Evolutionary conservation across 2,888 invertebrate species (phyloP).

Genomic region (Drosophila peninsularis): DNA sequence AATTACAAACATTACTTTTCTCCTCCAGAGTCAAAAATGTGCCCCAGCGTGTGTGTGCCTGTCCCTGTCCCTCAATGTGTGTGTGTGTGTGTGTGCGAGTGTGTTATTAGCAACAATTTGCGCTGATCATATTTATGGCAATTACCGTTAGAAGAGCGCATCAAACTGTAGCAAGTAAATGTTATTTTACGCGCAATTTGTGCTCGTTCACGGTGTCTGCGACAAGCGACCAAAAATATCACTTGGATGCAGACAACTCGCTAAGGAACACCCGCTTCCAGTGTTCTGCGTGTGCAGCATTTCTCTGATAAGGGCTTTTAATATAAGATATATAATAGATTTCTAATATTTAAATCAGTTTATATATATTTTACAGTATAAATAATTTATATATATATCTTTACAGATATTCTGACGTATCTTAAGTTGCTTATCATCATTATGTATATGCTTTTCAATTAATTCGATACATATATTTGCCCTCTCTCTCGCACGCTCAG

Average conservation of each 20-base stretch:
- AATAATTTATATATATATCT: too few species aligned
- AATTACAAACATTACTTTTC: constrained; percentile 68
- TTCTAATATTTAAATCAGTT: too few species aligned
- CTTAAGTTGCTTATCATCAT: background rate
- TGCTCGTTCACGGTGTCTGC: constrained; percentile 11
- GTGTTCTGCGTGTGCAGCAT: background rate
- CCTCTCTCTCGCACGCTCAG: constrained; percentile 43
- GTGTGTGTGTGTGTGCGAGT: constrained; percentile 20
- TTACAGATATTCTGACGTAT: too few species aligned
- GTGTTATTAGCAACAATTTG: constrained; percentile 79
- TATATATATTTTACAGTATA: too few species aligned
- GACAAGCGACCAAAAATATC: constrained; percentile 4
- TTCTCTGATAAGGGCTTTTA: too few species aligned
- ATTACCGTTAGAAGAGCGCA: constrained; percentile 71
- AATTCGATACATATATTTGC: background rate
- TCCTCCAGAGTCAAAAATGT: constrained; percentile 34
- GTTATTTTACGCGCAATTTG: constrained; percentile 63
- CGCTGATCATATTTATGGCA: constrained; percentile 71
- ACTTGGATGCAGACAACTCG: background rate
- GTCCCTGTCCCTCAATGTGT: constrained; percentile 2
- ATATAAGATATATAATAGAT: too few species aligned
- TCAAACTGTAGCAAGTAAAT: constrained; percentile 62
- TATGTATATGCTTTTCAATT: background rate
- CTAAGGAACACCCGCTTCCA: background rate
- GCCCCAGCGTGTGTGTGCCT: constrained; percentile 4